Evolutionary conservation across 92 coral and sea anemone species (phyloP).

Genomic region (Bergia sp.): DNA sequence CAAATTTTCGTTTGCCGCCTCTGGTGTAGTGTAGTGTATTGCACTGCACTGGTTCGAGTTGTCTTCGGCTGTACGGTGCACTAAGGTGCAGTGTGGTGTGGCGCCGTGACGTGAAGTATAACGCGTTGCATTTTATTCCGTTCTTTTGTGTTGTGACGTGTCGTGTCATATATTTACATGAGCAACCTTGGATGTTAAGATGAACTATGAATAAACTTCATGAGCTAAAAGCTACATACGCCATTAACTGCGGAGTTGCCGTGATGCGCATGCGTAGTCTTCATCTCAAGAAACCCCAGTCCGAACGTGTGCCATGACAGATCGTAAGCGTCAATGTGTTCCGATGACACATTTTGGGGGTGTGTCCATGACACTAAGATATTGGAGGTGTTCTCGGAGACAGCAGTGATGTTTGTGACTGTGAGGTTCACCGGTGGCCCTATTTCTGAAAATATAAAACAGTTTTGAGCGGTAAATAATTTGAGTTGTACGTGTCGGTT

Average conservation of each 20-base stretch:
- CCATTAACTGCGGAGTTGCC: conserved; percentile 7
- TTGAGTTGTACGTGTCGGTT: neutral
- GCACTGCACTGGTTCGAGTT: no score
- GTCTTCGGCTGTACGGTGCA: no score
- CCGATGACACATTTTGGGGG: conserved; percentile 45
- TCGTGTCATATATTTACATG: no score
- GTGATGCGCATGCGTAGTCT: neutral
- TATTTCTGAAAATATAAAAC: conserved; percentile 42
- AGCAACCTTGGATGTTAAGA: no score
- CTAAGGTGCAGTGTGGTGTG: no score
- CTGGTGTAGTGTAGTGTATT: no score
- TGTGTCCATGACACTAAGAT: conserved; percentile 73
- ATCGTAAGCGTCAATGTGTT: conserved; percentile 48
- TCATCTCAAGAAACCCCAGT: neutral
- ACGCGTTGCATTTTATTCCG: no score
- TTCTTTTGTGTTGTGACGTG: no score
- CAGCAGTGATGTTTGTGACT: conserved; percentile 52
- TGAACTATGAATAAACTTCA: neutral
- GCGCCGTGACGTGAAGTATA: no score
- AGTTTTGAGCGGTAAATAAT: neutral
- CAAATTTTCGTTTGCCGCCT: no score
- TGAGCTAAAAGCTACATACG: neutral
- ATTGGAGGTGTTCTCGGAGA: conserved; percentile 65
- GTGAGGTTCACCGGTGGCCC: conserved; percentile 68
- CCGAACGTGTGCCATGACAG: conserved; percentile 56